A percentile compares a stretch with the other conserved stretches of the same genome.
Conservation (phyloP, 1,140 invertebrate genomes). For the Megalopta genalis region DNA sequence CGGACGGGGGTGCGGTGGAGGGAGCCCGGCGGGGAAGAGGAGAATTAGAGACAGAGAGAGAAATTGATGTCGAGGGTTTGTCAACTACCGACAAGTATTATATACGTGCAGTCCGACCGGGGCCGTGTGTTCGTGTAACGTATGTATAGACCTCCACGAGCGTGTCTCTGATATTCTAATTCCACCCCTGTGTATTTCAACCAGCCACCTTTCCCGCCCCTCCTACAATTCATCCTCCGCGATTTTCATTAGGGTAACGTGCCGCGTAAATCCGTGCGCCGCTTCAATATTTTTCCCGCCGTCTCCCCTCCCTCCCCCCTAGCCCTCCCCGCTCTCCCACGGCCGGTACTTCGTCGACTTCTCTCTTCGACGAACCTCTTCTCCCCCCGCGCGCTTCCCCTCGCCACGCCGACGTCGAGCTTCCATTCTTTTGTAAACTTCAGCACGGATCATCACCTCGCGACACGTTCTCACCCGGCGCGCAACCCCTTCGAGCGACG, state of each 20-base stretch:
- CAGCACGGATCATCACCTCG: constrained; percentile 61
- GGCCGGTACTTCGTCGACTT: too few relatives aligned
- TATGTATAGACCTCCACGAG: constrained; percentile 48
- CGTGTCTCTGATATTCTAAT: constrained; percentile 75
- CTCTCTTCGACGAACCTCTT: too few relatives aligned
- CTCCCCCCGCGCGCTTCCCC: neutral
- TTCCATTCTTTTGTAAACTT: constrained; percentile 46
- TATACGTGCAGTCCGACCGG: constrained; percentile 61
- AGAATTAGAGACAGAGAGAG: constrained; percentile 66
- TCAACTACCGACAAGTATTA: constrained; percentile 74
- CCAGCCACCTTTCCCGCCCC: constrained; percentile 39
- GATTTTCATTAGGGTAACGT: constrained; percentile 77
- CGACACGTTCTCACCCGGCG: constrained; percentile 42
- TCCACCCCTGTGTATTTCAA: constrained; percentile 69
- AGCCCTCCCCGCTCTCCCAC: too few relatives aligned
- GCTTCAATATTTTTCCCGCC: constrained; percentile 53
- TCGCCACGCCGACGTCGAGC: neutral
- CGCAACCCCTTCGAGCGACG: neutral
- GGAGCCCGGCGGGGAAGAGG: constrained; percentile 28
- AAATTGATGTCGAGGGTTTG: constrained; percentile 77
- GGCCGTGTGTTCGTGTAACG: constrained; percentile 45
- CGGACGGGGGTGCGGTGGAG: neutral
- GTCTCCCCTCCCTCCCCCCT: neutral
- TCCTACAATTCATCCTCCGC: constrained; percentile 63
- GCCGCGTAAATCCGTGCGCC: constrained; percentile 67